These are phyloP conservation scores for Alcedo atthis DNA, from an alignment of 2,797 vertebrate genomes.

Conservation along the genomic window DNA sequence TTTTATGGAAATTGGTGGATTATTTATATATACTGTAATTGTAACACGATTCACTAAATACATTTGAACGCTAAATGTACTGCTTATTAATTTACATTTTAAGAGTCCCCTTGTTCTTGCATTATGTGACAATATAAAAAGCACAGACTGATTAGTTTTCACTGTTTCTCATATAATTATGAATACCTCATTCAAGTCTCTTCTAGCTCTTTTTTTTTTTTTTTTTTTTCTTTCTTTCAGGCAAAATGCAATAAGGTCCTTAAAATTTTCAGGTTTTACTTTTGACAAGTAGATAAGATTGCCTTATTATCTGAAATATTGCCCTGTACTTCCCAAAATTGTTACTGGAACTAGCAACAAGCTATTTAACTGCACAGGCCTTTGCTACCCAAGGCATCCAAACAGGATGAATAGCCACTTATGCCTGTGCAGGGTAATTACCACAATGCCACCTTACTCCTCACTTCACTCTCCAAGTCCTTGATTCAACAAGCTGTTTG, in stretches of 20 bases:
- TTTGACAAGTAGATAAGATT: slow-evolving; percentile 24
- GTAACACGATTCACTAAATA: slow-evolving; percentile 53
- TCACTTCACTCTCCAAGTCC: neutral
- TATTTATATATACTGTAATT: slow-evolving; percentile 66
- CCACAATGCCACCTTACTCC: neutral
- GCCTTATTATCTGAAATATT: slow-evolving; percentile 27
- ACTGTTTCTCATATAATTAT: slow-evolving; percentile 49
- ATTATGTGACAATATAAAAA: slow-evolving; percentile 61
- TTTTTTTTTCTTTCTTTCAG: neutral
- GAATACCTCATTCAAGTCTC: slow-evolving; percentile 42
- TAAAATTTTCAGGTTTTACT: slow-evolving; percentile 43
- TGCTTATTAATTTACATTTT: slow-evolving; percentile 74
- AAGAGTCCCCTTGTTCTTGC: slow-evolving; percentile 62
- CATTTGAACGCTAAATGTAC: slow-evolving; percentile 10
- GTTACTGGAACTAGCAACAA: neutral
- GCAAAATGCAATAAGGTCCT: neutral
- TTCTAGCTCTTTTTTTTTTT: neutral
- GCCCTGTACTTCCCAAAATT: neutral
- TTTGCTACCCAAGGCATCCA: neutral
- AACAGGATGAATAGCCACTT: neutral
- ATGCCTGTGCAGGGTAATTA: neutral
- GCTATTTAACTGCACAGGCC: neutral
- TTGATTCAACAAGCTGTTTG: neutral
- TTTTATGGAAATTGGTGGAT: slow-evolving; percentile 64
- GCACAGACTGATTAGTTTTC: slow-evolving; percentile 57